Evolutionary conservation across 2,797 vertebrate genomes (phyloP), one percentile per base, ranked within the genome.

Genomic region (Cynopterus sphinx): DNA sequence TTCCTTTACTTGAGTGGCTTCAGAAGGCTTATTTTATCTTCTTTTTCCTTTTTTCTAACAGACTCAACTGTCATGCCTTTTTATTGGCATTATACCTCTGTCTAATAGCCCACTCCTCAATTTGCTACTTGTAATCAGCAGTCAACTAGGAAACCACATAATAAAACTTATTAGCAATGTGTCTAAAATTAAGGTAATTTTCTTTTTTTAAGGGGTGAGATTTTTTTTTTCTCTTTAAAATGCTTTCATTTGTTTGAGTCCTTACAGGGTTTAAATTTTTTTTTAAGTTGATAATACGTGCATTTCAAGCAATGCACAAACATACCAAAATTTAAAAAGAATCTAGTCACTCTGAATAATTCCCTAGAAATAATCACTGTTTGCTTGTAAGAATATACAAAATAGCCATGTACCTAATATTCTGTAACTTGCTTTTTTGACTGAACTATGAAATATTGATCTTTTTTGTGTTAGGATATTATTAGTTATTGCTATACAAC

Each of bases 101-200:
- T 74, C 59, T 41, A 1, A 49, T 16, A 49, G 79, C 91, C 87
- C 83, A 17, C 49, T 74, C 63, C 49, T 78, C 63, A 63, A 3
- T 67, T 74, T 61, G 83, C 91, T n/a, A 43, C 75, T 96, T 86
- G 92, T 83, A 91, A 61, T 91, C 78, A 89, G 78, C 93, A 90
- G 68, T 91, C 83, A 83, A 26, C 63, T 46, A 39, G 74, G 74
- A 94, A 79, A 79, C 84, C 53, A 75, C 90, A 57, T 36, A 87
- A 84, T 43, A 95, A 87, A 70, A 86, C 41, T 83, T 93, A 46
- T 59, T 84, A 78, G 61, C 57, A 67, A 0, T n/a, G 39, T 59
- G 57, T 65, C 89, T 94, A 70, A 88, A 95, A 90, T 91, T 90
- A 73, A 68, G 79, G 41, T 65, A 36, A 86, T 91, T 92, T 87